Base-by-base conservation (phyloP, 2,797 vertebrate genomes). In the Pipistrellus nathusii region DNA sequence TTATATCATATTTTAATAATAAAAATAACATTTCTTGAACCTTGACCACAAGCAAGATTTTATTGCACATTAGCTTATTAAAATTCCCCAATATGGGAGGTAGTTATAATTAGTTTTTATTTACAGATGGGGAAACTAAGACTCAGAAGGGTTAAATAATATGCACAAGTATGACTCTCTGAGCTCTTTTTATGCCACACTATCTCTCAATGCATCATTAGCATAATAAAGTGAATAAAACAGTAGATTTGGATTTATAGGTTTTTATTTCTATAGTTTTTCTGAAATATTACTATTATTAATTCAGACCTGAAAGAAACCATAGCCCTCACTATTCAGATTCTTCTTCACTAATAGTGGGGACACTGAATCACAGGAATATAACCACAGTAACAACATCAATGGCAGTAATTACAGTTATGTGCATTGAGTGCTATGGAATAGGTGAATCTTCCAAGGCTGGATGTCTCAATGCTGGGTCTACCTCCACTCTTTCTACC, bases 201-300 rank as follows among this genome's bases (percentile, higher is more conserved):
- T 20, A 0, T n/a, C 55, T 81, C 35, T 59, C 25, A 73, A 4
- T 78, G 8, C 59, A 38, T 86, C 66, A 18, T 57, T 81, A 59
- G 53, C 27, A 15, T 30, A 62, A 62, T 62, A 62, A 62, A 62
- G 27, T 30, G 27, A 62, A 57, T 57, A 64, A 94, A 87, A 21
- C 3, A 94, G 18, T 85, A 27, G 27, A 75, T 72, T 83, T 95
- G 64, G 5, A 38, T 64, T 69, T 25, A 18, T 84, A 51, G 6
- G 12, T 87, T 95, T 77, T 81, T 73, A 84, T 89, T 83, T 69
- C 51, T 30, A 20, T 4, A 69, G 14, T 83, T 81, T 94, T 95
- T 30, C 78, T 72, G 2, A 94, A 57, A 57, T 55, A 84, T 75
- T 83, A 18, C 12, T 64, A 17, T 77, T 21, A 6, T 83, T 64